Conservation (phyloP, 2,797 vertebrate species). For the Loriculus beryllinus region DNA sequence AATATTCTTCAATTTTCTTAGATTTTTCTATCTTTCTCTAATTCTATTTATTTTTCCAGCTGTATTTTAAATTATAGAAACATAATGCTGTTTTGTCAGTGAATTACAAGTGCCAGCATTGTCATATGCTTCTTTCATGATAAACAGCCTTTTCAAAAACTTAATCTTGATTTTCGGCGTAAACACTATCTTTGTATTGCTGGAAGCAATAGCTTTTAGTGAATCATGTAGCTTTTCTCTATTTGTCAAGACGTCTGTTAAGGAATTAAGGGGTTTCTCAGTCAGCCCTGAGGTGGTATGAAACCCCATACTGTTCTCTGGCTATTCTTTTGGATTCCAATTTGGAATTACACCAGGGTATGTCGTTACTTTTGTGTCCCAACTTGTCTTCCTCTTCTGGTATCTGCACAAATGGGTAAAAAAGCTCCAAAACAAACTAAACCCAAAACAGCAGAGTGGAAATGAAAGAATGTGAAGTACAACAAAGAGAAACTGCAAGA, state of each 20-base stretch:
- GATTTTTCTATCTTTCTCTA: not conserved
- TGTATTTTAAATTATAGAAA: not conserved
- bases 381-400: not conserved
- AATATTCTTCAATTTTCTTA: not conserved
- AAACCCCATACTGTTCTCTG: not conserved
- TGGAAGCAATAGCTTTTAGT: not conserved
- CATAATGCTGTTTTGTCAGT: not conserved
- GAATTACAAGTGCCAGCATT: not conserved
- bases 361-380: not conserved
- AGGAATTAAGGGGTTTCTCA: not conserved
- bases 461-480: not conserved
- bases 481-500: not conserved
- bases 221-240: not conserved
- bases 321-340: not conserved
- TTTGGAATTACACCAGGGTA: not conserved
- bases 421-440: not conserved
- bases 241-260: not conserved
- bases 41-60: not conserved
- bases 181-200: not conserved
- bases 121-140: not conserved
- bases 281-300: not conserved
- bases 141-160: not conserved
- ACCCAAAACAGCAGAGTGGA: not conserved
- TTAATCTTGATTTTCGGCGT: not conserved
- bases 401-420: not conserved